Conservation (phyloP, 2,888 invertebrate genomes). For the Phortica magna region DNA sequence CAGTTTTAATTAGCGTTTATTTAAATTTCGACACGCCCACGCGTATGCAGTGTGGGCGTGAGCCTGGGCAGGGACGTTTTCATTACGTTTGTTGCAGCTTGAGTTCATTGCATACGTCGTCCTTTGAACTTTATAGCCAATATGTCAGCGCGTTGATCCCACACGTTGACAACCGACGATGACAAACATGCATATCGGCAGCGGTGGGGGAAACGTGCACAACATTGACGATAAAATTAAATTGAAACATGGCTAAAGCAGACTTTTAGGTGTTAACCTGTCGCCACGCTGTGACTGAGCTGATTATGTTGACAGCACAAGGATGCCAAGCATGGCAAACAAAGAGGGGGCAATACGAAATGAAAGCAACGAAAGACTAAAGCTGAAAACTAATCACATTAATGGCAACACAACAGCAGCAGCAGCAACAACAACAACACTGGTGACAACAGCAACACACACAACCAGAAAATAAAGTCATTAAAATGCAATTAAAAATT, state of each 20-base stretch:
- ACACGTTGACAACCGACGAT: constrained; percentile 7
- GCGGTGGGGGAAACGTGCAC: neutral
- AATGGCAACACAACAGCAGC: constrained; percentile 51
- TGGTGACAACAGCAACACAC: no score
- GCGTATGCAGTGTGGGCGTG: neutral
- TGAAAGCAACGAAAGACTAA: constrained; percentile 55
- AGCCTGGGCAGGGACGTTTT: neutral
- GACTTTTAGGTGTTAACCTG: constrained; percentile 21
- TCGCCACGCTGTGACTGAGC: neutral
- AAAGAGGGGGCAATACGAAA: neutral
- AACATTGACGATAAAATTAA: constrained; percentile 29
- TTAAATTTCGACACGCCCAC: constrained; percentile 1
- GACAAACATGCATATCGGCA: neutral
- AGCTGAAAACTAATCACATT: constrained; percentile 65
- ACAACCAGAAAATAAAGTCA: constrained; percentile 60
- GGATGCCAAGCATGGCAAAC: neutral
- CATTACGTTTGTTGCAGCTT: neutral
- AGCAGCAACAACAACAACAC: neutral
- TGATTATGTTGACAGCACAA: constrained; percentile 34
- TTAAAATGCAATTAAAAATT: constrained; percentile 70
- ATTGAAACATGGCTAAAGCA: constrained; percentile 21
- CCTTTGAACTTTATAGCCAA: constrained; percentile 26
- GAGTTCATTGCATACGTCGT: constrained; percentile 1
- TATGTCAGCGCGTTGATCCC: constrained; percentile 20
- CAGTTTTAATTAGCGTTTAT: constrained; percentile 25